Evolutionary conservation across 2,113 vertebrate genomes (phyloP).

Genomic region (Cyphomyrus discorhynchus): DNA sequence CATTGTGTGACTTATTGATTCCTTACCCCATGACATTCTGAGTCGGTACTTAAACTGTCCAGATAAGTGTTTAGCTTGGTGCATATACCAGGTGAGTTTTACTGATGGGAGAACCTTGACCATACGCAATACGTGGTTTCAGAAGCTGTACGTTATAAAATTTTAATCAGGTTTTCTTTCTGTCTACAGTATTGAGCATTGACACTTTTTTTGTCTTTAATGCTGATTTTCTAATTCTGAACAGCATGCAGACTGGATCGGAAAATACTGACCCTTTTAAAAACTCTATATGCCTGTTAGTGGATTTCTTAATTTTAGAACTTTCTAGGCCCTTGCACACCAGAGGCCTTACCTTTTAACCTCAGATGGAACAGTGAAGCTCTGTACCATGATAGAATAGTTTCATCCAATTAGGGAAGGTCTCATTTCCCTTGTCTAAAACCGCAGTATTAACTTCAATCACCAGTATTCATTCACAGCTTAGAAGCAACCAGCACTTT

Average conservation of each 20-base stretch:
- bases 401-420: background rate
- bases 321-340: background rate
- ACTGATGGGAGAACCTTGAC: background rate
- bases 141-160: background rate
- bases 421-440: background rate
- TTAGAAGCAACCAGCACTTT: background rate
- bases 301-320: background rate
- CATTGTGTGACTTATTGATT: conserved; percentile 31
- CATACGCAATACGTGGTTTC: background rate
- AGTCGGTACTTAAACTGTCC: background rate
- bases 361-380: background rate
- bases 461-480: background rate
- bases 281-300: background rate
- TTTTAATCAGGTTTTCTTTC: background rate
- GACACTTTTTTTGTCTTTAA: background rate
- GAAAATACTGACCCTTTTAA: background rate
- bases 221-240: background rate
- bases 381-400: background rate
- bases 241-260: background rate
- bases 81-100: background rate
- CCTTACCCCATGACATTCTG: conserved; percentile 5
- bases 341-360: background rate
- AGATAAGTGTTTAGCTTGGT: background rate
- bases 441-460: background rate
- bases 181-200: background rate